Conservation (phyloP, 2,888 invertebrate genomes). For the Athalia rosae region DNA sequence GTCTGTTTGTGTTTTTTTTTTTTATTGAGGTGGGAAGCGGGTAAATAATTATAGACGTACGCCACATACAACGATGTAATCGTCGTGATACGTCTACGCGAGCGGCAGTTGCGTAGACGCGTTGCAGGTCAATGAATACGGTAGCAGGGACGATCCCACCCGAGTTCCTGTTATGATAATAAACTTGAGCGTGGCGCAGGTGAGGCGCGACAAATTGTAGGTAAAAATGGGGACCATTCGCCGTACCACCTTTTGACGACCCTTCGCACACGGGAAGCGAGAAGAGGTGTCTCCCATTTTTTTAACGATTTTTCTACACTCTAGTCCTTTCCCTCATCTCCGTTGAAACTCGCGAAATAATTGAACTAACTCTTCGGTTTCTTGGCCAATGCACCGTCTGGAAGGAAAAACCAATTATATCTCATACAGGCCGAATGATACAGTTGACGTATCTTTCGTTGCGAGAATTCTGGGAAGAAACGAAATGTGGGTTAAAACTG, state of each 20-base stretch:
- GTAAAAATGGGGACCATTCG: neutral
- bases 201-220: constrained; percentile 21
- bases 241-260: too few species aligned
- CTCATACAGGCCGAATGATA: neutral
- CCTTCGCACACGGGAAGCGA: too few species aligned
- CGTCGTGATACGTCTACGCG: too few species aligned
- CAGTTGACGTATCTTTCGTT: neutral
- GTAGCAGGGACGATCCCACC: constrained; percentile 2
- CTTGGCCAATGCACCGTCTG: neutral
- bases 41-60: too few species aligned
- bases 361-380: neutral
- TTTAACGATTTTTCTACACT: neutral
- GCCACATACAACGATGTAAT: too few species aligned
- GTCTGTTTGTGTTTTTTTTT: too few species aligned
- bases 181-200: neutral
- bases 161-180: constrained; percentile 42
- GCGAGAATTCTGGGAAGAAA: neutral
- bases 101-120: too few species aligned
- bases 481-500: too few species aligned
- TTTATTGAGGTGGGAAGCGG: too few species aligned
- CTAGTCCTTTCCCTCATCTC: neutral
- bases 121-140: neutral
- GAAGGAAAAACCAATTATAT: neutral
- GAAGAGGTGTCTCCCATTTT: too few species aligned
- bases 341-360: neutral